Conservation (phyloP, 2,113 vertebrate genomes). For the Notechis scutatus region DNA sequence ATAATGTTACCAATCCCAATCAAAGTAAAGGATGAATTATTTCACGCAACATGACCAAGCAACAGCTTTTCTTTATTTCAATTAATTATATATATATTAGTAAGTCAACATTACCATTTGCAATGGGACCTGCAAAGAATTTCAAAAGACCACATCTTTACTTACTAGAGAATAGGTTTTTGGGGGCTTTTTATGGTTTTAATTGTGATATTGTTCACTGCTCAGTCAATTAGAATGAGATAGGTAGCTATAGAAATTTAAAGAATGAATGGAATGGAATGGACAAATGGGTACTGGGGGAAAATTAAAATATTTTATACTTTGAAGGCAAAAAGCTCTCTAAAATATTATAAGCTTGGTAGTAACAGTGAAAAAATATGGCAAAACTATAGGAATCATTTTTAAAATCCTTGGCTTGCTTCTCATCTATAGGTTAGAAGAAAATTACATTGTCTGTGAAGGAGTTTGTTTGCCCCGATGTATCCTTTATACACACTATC, state of each 20-base stretch:
- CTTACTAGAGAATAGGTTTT: background rate
- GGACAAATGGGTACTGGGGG: too few species aligned
- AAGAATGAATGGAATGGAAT: too few species aligned
- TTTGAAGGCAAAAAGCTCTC: background rate
- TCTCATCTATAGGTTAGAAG: slow-evolving; percentile 84
- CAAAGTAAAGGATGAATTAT: background rate
- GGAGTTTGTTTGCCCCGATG: slow-evolving; percentile 96
- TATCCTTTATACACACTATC: slow-evolving; percentile 96
- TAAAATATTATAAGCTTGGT: background rate
- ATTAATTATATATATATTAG: background rate
- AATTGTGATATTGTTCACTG: background rate
- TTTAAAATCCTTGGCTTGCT: slow-evolving; percentile 1
- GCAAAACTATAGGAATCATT: background rate
- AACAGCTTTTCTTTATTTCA: background rate
- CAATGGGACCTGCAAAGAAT: background rate
- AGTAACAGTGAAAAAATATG: background rate
- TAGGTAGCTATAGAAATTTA: background rate
- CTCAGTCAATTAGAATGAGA: background rate
- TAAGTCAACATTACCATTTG: background rate
- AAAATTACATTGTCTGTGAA: slow-evolving; percentile 98
- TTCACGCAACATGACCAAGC: background rate
- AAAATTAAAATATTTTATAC: background rate
- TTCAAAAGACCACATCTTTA: background rate
- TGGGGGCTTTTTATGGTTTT: background rate
- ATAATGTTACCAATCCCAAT: background rate